Base-by-base conservation (phyloP, 1,140 invertebrate species). In the Globodera rostochiensis region DNA sequence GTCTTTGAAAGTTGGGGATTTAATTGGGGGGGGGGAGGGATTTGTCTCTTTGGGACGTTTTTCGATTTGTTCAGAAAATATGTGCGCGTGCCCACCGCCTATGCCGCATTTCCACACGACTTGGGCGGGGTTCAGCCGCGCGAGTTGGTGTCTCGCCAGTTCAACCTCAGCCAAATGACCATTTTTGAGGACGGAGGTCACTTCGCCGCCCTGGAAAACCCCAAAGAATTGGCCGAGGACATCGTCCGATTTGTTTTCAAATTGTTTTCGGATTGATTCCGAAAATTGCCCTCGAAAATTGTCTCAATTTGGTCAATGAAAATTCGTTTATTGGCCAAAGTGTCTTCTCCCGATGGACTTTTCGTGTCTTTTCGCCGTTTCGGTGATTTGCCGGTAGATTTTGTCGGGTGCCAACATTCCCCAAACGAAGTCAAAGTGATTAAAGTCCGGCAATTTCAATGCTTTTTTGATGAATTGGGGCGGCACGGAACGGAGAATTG, bases 401-500 rank as follows among this genome's bases (percentile, higher is more conserved):
- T 81, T 73, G 46, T 85, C 74, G 3, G 71, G 74, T 6, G 87
- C 87, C 19, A 79, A 73, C 25, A 88, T 71, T 15, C 87, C 87
- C 77, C 80, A 87, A 25, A 87, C 79, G 77, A 87, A 88, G 77
- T 88, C 87, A 13, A 85, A 80, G 79, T 88, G 87, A 80, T 88
- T 88, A 74, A 87, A 88, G 47, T 88, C 76, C 5, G 76, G 46
- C 64, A 87, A 45, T 64, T 83, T 73, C 21, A 76, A 79, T 7
- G 46, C 21, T 11, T 36, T 11, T 71, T 87, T 87, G n/a, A 86
- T n/a, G 66, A 74, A 82, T 71, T 87, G n/a, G 11, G 66, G 69
- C 9, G 50, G 64, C 8, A 86, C 74, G 47, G 70, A 11, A n/a
- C 60, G 13, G 19, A 87, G 53, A 60, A 86, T 64, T 2, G 77